Conservation (phyloP, 2,113 vertebrate species). For the Candoia aspera region DNA sequence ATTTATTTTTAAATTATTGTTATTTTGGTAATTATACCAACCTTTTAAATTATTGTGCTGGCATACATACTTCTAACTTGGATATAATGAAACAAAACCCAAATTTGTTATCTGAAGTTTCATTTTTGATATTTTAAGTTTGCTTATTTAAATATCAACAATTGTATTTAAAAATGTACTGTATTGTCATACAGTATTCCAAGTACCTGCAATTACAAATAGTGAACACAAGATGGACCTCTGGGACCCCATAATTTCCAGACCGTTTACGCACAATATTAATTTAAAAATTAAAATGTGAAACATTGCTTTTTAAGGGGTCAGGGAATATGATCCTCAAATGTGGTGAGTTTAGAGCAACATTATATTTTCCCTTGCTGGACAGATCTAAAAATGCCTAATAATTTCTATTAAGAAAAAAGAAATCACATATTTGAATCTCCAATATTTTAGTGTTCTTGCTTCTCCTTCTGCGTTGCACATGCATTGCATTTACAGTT, state of each 20-base stretch:
- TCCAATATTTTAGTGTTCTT: neutral
- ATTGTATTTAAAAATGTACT: neutral
- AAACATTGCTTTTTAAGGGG: neutral
- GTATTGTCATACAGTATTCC: neutral
- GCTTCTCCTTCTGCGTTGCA: neutral
- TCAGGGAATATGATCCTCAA: neutral
- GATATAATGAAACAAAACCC: neutral
- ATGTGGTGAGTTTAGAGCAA: neutral
- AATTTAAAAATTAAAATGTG: neutral
- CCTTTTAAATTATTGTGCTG: neutral
- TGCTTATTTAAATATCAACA: neutral
- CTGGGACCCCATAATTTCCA: neutral
- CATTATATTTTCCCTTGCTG: neutral
- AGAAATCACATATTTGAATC: neutral
- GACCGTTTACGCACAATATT: neutral
- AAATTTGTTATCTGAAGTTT: neutral
- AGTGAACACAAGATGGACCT: slow-evolving; percentile 42
- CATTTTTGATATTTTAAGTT: neutral
- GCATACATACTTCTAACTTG: neutral
- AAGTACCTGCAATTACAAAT: slow-evolving; percentile 36
- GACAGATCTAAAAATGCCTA: neutral
- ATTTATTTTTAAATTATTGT: neutral
- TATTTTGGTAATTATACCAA: neutral
- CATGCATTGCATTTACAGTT: neutral
- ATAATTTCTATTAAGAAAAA: neutral